Conservation (phyloP, 2,113 vertebrate genomes). For the Cichladusa arquata region DNA sequence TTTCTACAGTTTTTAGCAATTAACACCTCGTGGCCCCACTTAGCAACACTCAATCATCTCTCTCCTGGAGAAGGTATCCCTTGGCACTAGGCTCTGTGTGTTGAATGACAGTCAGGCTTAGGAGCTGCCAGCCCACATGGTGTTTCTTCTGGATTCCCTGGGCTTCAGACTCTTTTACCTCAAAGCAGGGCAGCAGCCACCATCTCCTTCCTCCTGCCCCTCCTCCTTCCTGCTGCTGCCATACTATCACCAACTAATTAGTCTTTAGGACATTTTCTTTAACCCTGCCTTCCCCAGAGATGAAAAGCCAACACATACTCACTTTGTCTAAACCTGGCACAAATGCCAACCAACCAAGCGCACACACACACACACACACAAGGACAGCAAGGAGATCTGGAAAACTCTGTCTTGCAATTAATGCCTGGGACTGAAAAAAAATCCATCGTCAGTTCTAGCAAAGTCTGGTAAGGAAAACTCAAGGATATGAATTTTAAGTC, state of each 20-base stretch:
- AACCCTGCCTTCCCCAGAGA: slow-evolving; percentile 1
- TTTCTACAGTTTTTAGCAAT: slow-evolving; percentile 4
- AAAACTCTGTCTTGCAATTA: neutral
- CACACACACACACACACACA: neutral
- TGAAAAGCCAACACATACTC: neutral
- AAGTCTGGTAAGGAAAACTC: slow-evolving; percentile 4
- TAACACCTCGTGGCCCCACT: neutral
- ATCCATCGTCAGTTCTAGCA: neutral
- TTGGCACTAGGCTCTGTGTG: neutral
- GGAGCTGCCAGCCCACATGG: neutral
- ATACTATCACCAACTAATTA: slow-evolving; percentile 3
- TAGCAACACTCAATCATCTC: neutral
- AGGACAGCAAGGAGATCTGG: neutral
- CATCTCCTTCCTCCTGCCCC: neutral
- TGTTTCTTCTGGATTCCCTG: neutral
- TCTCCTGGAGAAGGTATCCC: neutral
- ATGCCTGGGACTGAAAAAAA: slow-evolving; percentile 14
- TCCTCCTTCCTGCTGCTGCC: neutral
- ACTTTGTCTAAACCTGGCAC: neutral
- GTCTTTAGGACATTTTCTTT: neutral
- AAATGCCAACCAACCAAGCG: neutral
- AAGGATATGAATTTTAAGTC: neutral
- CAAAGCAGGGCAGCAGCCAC: neutral
- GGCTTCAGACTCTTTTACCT: neutral
- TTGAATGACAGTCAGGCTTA: neutral